These are phyloP conservation scores for Pseudococcus longispinus DNA, from an alignment of 2,888 invertebrate genomes.

Conservation along the genomic window DNA sequence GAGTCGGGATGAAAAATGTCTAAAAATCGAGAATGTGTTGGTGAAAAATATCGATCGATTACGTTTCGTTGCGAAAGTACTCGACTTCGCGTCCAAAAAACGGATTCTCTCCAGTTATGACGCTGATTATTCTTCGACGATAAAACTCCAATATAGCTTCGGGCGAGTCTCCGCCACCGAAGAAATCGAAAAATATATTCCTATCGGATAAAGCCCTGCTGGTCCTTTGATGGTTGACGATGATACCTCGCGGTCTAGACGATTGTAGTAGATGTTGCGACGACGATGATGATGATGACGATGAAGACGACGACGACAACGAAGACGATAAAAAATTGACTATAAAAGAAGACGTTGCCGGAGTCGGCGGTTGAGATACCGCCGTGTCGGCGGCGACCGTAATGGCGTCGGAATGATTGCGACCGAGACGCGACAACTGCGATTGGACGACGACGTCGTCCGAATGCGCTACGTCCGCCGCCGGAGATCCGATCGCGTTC, in stretches of 20 bases:
- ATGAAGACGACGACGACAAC: neutral
- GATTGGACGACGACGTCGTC: neutral
- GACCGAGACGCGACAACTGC: neutral
- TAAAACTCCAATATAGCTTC: constrained; percentile 39
- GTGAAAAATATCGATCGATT: neutral
- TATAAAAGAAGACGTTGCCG: neutral
- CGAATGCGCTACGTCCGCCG: neutral
- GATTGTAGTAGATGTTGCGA: neutral
- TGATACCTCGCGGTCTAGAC: neutral
- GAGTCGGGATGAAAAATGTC: neutral
- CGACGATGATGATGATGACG: constrained; percentile 4
- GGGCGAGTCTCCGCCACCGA: constrained; percentile 49
- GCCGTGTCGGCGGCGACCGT: neutral
- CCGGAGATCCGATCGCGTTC: neutral
- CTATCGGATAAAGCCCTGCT: constrained; percentile 22
- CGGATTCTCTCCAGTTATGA: constrained; percentile 38
- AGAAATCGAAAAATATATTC: constrained; percentile 52
- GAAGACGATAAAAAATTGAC: neutral
- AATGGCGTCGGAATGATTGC: neutral
- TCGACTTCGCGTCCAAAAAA: constrained; percentile 35
- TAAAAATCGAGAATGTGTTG: neutral
- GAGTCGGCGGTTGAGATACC: neutral
- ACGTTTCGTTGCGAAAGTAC: constrained; percentile 33
- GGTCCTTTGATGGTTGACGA: constrained; percentile 43
- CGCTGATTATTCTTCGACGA: constrained; percentile 39